Percentiles rank a stretch among this genome's conserved stretches.
Evolutionary conservation across 2,113 vertebrate species (phyloP).

Genomic region (Festucalex cinctus): DNA sequence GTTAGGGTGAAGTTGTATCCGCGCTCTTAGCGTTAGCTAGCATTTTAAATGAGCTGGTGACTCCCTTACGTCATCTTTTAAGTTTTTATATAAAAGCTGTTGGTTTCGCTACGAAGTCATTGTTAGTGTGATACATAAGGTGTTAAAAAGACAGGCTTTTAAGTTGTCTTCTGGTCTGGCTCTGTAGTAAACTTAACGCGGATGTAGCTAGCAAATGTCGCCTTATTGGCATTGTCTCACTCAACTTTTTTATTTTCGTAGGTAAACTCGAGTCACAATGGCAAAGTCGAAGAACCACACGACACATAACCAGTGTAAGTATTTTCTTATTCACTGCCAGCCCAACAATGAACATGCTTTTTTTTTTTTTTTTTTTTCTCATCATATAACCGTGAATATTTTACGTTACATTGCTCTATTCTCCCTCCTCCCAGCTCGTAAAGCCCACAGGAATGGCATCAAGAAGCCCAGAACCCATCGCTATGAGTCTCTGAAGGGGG

Average conservation of each 20-base stretch:
- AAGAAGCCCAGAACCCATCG: conserved; percentile 88
- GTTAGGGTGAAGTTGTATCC: background rate
- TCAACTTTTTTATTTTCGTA: conserved; percentile 8
- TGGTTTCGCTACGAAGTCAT: background rate
- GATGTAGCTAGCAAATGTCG: background rate
- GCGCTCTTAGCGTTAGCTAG: background rate
- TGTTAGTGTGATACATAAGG: background rate
- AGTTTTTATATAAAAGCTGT: background rate
- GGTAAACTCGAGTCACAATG: conserved; percentile 72
- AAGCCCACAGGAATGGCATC: conserved; percentile 97
- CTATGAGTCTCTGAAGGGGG: conserved; percentile 94
- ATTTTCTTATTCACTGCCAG: too few relatives aligned
- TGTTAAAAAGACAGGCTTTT: background rate
- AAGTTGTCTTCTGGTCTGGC: background rate
- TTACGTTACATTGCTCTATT: background rate
- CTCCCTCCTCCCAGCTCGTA: conserved; percentile 78
- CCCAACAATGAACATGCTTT: too few relatives aligned
- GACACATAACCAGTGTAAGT: conserved; percentile 97
- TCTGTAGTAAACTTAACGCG: background rate
- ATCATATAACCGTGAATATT: background rate
- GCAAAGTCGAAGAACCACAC: conserved; percentile 99
- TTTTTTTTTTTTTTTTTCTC: background rate
- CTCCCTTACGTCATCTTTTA: background rate
- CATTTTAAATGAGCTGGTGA: background rate
- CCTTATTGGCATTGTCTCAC: background rate